Evolutionary conservation across 2,113 vertebrate species (phyloP), one percentile per base, ranked within the genome.

Genomic region (Zonotrichia leucophrys): DNA sequence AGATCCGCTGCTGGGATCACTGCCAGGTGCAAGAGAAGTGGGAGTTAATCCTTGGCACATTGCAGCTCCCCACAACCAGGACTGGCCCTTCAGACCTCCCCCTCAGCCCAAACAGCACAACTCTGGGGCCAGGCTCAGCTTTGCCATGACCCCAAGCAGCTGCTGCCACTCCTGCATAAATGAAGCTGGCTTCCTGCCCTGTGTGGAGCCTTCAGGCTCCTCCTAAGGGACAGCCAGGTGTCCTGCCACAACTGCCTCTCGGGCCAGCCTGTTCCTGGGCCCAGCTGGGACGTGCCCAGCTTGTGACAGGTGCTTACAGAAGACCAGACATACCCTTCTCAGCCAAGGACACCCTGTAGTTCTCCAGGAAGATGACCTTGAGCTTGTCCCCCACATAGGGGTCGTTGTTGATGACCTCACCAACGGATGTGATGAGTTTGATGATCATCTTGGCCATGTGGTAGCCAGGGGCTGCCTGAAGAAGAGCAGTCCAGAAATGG

Each of bases 401-500:
- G 89, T 99, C 98, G 1, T 98, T 98, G 96, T 99, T 99, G 94
- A 99, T 83, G 23, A 99, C 97, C 15, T 98, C 97, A 5, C 98
- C 98, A 4, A 99, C 92, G 10, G 98, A 98, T 0, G 98, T 99
- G 96, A 99, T 98, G 91, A 99, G 97, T 89, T 98, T 99, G 93
- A 99, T 99, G 94, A 99, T 99, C 98, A 98, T 98, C 97, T 99
- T 99, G 46, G 99, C 99, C 98, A 99, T 98, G 96, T 99, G 98
- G 92, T 99, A 99, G 30, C 99, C 99, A 12, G 98, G 98, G 28
- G 99, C 99, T 0, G 99, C 99, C 99, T 99, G 94, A 46, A 95
- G 84, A 90, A 64, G 39, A 82, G 63, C 76, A 94, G 39, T 46
- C 42, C 91, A 94, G 80, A 93, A 81, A 94, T 16, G 25, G 60